Conservation (phyloP, 2,797 vertebrate species). For the Micropoecilia bifurca region DNA sequence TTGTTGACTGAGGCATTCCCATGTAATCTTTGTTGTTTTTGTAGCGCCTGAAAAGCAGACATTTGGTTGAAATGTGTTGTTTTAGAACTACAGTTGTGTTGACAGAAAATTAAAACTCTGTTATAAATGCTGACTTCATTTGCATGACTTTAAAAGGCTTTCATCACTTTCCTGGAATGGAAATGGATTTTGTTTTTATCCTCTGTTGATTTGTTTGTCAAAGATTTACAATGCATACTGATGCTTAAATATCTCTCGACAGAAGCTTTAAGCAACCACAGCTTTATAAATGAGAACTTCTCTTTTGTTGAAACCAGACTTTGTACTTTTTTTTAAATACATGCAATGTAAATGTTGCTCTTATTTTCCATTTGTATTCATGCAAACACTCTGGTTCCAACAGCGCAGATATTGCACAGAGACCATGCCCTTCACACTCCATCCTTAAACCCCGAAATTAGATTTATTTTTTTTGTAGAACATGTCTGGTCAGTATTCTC, state of each 20-base stretch:
- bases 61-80: slow-evolving; percentile 9
- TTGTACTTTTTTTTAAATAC: background rate
- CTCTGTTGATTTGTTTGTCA: slow-evolving; percentile 5
- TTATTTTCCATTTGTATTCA: background rate
- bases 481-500: slow-evolving; percentile 22
- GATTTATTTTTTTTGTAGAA: slow-evolving; percentile 14
- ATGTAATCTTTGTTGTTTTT: background rate
- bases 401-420: slow-evolving; percentile 6
- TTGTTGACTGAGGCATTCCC: background rate
- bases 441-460: slow-evolving; percentile 22
- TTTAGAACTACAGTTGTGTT: slow-evolving; percentile 9
- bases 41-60: slow-evolving; percentile 17
- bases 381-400: background rate
- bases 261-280: background rate
- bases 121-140: slow-evolving; percentile 18
- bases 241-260: slow-evolving; percentile 18
- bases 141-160: slow-evolving; percentile 28
- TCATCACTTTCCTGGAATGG: slow-evolving; percentile 15
- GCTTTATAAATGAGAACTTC: background rate
- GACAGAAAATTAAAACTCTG: background rate
- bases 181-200: slow-evolving; percentile 34
- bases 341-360: background rate
- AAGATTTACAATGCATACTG: slow-evolving; percentile 9
- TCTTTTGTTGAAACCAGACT: background rate
- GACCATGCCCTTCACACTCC: slow-evolving; percentile 10